Evolutionary conservation across 2,888 invertebrate genomes (phyloP).

Genomic region (Hanleya hanleyi): DNA sequence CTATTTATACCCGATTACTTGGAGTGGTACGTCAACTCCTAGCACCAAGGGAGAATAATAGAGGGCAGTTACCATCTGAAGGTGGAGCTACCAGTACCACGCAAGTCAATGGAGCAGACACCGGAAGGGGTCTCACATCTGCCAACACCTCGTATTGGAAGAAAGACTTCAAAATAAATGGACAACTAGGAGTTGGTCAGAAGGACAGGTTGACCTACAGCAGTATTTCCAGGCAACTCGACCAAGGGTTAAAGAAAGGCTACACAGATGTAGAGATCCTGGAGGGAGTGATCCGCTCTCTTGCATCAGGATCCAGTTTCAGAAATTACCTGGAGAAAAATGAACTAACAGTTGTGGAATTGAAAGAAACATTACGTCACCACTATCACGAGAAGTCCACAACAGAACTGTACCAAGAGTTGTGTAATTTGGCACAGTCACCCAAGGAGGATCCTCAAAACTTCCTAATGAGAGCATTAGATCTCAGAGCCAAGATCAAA

Average conservation of each 20-base stretch:
- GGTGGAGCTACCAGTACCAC: too few relatives aligned
- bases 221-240: neutral
- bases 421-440: conserved; percentile 3
- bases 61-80: too few relatives aligned
- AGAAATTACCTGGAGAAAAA: neutral
- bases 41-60: too few relatives aligned
- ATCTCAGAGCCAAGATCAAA: conserved; percentile 12
- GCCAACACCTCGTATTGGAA: neutral
- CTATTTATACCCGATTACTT: too few relatives aligned
- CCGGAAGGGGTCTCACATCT: too few relatives aligned
- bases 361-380: conserved; percentile 3
- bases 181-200: neutral
- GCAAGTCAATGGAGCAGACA: too few relatives aligned
- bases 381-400: conserved; percentile 18
- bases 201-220: neutral
- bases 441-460: conserved; percentile 13
- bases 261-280: neutral
- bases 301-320: too few relatives aligned
- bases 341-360: neutral
- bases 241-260: neutral
- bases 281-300: neutral
- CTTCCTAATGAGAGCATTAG: conserved; percentile 16
- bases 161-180: conserved; percentile 4
- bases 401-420: conserved; percentile 21
- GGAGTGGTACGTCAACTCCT: too few relatives aligned